Conservation (phyloP, 2,113 vertebrate genomes). For the Megaptera novaeangliae region DNA sequence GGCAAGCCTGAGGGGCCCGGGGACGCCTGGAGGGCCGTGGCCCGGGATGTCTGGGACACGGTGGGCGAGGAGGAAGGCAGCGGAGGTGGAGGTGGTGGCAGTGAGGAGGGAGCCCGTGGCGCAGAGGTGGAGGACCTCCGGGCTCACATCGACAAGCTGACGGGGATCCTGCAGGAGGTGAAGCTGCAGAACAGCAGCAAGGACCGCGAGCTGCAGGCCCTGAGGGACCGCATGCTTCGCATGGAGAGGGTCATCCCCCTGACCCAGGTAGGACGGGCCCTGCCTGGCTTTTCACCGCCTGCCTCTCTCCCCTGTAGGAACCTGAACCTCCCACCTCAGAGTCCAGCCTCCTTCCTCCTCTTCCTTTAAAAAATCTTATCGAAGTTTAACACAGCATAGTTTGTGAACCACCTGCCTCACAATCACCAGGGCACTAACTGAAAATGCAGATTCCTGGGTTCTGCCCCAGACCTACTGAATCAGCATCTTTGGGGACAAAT, state of each 20-base stretch:
- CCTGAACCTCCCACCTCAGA: not conserved
- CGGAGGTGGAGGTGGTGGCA: not conserved
- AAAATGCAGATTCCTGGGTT: not conserved
- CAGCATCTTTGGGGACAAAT: not conserved
- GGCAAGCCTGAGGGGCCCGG: conserved; percentile 85
- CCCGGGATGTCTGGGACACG: conserved; percentile 90
- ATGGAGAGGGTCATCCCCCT: conserved; percentile 91
- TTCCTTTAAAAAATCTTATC: not conserved
- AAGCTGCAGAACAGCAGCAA: conserved; percentile 94
- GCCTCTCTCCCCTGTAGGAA: not conserved
- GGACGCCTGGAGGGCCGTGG: conserved; percentile 87
- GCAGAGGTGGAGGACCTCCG: conserved; percentile 85
- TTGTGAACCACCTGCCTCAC: not conserved
- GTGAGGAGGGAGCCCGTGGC: conserved; percentile 72
- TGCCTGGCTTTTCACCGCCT: not conserved
- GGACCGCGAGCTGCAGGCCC: conserved; percentile 90
- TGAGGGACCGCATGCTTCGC: conserved; percentile 90
- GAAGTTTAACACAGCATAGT: not conserved
- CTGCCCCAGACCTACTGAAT: not conserved
- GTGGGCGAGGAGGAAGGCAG: conserved; percentile 83
- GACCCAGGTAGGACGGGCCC: conserved; percentile 76
- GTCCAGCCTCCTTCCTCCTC: not conserved
- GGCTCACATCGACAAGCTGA: conserved; percentile 91
- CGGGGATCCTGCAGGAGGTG: conserved; percentile 90
- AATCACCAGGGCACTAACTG: not conserved